A percentile compares a stretch with the other conserved stretches of the same genome.
These are phyloP conservation scores for Carlito syrichta DNA, from an alignment of 2,113 vertebrate genomes.

Conservation along the genomic window DNA sequence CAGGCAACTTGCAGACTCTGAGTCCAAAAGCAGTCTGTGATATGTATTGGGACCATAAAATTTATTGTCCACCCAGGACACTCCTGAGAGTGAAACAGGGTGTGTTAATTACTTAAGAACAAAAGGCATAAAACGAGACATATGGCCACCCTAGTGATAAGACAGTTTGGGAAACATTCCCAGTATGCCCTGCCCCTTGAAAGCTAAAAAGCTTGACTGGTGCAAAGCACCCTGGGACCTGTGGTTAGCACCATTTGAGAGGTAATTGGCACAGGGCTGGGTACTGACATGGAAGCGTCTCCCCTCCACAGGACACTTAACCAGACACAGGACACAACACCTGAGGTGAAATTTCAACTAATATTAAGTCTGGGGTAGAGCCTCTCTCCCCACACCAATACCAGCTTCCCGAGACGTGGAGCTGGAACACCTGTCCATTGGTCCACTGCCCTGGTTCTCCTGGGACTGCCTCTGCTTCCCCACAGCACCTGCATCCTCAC, in stretches of 20 bases:
- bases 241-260: constrained; percentile 51
- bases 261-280: neutral
- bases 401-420: neutral
- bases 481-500: neutral
- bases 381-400: neutral
- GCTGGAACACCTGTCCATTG: neutral
- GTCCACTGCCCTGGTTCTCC: neutral
- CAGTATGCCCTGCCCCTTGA: neutral
- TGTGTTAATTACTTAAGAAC: neutral
- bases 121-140: neutral
- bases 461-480: neutral
- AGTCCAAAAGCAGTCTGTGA: neutral
- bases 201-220: neutral
- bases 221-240: neutral
- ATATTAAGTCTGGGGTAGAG: neutral
- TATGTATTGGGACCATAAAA: neutral
- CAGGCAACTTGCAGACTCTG: neutral
- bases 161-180: constrained; percentile 2
- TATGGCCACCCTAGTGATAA: neutral
- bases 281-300: neutral
- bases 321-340: constrained; percentile 31
- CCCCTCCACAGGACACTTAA: neutral
- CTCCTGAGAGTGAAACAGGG: neutral
- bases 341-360: constrained; percentile 45
- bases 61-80: neutral